Evolutionary conservation across 2,797 vertebrate species (phyloP), one percentile per base, ranked within the genome.

Genomic region (Rhinophrynus dorsalis): DNA sequence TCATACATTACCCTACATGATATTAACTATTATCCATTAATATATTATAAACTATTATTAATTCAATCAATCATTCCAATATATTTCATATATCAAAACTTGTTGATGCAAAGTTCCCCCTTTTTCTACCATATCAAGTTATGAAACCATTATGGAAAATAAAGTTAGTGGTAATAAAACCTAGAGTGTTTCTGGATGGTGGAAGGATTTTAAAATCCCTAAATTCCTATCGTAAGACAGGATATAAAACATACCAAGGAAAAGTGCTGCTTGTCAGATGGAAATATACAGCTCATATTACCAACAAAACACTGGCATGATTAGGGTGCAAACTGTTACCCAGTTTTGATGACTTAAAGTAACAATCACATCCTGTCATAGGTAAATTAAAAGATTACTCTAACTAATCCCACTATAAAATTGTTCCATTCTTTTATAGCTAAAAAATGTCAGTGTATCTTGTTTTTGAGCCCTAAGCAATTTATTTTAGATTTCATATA

Each of bases 321-420:
- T 64, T 44, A 58, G 29, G 45, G 20, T 65, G 27, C 12, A 63
- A 57, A 67, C 11, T 21, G 6, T 63, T 67, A 44, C 30, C 11
- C 0, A 0, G 0, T n/a, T 40, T 33, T 55, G 66, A 75, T 30
- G 21, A 50, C 50, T 55, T 59, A 60, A 75, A 71, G 0, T 8
- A 58, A 0, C 2, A 7, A 29, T 76, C 44, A 13, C 0, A 37
- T 61, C 29, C 44, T 70, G 2, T 13, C 48, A 60, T 56, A 64
- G 35, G 0, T 52, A 55, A 76, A 21, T 29, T 48, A 48, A 50
- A 67, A 1, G 1, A 26, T 63, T 71, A 24, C 5, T 29, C 13
- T 54, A 26, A 4, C 57, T 64, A 57, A 75, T 67, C 45, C 35
- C 18, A 26, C 62, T 51, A 52, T 48, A 54, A 58, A 67, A 68